Percentiles rank a stretch among this genome's conserved stretches.
These are phyloP conservation scores for Eilema caniola DNA, from an alignment of 2,888 invertebrate genomes.

Conservation along the genomic window DNA sequence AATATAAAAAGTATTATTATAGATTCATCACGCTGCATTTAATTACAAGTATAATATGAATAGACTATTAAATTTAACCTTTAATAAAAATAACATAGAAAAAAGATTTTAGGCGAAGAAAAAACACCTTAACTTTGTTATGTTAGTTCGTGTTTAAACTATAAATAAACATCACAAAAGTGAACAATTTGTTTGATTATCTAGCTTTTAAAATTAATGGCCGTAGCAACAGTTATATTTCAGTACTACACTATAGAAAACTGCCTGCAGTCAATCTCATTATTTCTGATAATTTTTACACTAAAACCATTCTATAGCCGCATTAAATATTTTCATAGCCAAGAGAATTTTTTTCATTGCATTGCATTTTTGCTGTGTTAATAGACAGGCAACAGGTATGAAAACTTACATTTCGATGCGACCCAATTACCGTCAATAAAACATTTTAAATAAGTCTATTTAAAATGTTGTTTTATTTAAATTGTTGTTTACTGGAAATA, in stretches of 20 bases:
- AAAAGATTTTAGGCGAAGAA: no score
- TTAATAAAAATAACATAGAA: neutral
- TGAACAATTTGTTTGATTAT: neutral
- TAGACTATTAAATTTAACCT: neutral
- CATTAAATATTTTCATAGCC: neutral
- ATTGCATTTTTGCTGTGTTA: neutral
- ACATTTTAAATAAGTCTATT: no score
- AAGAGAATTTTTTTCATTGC: neutral
- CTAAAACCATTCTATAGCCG: neutral
- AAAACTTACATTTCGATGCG: neutral
- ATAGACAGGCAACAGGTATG: neutral
- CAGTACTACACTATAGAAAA: neutral
- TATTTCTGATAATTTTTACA: constrained; percentile 4
- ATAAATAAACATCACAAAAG: neutral
- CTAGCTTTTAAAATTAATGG: neutral
- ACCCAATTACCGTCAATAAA: neutral
- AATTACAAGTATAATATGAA: neutral
- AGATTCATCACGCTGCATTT: neutral
- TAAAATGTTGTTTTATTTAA: no score
- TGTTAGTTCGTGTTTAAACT: neutral
- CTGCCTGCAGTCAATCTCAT: neutral
- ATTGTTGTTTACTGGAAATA: no score
- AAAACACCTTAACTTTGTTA: neutral
- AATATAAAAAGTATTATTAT: neutral
- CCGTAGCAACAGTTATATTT: neutral